These are phyloP conservation scores for Trisateles emortualis DNA, from an alignment of 2,888 invertebrate species.

Conservation along the genomic window DNA sequence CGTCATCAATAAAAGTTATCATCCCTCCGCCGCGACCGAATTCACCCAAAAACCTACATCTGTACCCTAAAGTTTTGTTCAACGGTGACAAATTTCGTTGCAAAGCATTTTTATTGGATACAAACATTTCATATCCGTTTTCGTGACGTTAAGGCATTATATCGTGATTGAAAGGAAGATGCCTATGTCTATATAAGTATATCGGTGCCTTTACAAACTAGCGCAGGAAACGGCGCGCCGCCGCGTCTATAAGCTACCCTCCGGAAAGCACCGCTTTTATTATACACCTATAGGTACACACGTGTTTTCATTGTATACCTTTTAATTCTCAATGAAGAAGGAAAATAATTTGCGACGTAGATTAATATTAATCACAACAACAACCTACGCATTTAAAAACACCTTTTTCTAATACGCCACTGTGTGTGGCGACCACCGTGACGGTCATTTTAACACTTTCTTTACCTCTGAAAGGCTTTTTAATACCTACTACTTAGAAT, in stretches of 20 bases:
- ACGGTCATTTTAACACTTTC: too few relatives aligned
- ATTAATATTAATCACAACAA: neutral
- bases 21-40: constrained; percentile 54
- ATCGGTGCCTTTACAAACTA: constrained; percentile 5
- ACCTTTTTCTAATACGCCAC: too few relatives aligned
- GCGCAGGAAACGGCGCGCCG: constrained; percentile 25
- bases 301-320: neutral
- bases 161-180: constrained; percentile 17
- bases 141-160: constrained; percentile 15
- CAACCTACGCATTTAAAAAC: neutral
- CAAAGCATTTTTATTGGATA: constrained; percentile 45
- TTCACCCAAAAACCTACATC: constrained; percentile 60
- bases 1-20: constrained; percentile 76
- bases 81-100: constrained; percentile 42
- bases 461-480: too few relatives aligned
- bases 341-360: neutral
- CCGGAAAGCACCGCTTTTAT: constrained; percentile 25
- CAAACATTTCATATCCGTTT: constrained; percentile 31
- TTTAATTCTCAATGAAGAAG: neutral
- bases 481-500: neutral
- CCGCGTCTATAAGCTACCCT: constrained; percentile 11
- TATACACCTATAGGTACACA: neutral
- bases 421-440: too few relatives aligned
- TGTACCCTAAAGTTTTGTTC: constrained; percentile 48
- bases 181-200: constrained; percentile 5